phyloP scores from a whole-genome alignment of 2,113 vertebrate species.

The Python bivittatus region DNA sequence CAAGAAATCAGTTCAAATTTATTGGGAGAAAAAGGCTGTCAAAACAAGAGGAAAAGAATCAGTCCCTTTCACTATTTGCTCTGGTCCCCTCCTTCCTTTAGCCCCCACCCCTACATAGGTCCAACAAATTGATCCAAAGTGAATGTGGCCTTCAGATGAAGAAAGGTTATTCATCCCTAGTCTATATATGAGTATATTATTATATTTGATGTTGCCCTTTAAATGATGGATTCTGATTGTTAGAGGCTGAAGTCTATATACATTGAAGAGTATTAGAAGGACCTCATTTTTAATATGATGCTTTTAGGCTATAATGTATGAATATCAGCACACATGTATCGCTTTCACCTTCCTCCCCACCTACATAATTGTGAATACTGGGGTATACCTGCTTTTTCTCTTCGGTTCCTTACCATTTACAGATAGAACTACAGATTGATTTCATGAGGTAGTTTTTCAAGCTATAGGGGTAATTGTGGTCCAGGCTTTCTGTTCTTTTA shows the following conservation, averaged over 20 bases:
- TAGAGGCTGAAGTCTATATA: background rate
- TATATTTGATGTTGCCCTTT: background rate
- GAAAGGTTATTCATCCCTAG: no score
- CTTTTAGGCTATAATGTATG: background rate
- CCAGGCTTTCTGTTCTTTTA: slow-evolving; percentile 34
- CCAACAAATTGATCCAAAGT: no score
- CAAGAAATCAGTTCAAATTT: no score
- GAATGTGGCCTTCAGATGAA: no score
- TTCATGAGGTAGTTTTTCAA: slow-evolving; percentile 13
- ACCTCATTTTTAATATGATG: background rate
- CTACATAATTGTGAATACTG: no score
- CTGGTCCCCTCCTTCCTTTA: no score
- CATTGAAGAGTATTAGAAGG: no score
- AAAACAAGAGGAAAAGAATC: no score
- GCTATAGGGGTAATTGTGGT: slow-evolving; percentile 10
- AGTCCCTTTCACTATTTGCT: no score
- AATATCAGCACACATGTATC: background rate
- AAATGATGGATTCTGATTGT: background rate
- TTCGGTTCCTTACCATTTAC: slow-evolving; percentile 1
- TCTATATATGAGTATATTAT: no score
- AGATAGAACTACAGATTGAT: background rate
- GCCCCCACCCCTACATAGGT: no score
- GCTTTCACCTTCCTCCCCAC: background rate
- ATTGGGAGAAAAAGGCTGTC: no score
- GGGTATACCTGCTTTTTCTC: background rate